Conservation (phyloP, 2,888 invertebrate species). For the Ctenicera cuprea region DNA sequence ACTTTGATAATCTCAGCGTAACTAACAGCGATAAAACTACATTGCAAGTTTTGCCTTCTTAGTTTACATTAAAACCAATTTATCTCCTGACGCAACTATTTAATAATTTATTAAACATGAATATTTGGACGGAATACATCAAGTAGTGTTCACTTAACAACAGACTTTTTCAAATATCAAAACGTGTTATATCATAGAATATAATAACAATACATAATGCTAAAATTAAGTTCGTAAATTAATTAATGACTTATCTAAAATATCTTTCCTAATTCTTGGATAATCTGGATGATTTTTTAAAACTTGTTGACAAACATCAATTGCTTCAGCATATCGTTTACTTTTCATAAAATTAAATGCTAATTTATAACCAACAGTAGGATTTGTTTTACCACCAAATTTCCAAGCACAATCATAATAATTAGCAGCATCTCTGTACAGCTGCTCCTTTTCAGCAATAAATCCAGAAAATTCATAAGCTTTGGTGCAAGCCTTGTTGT, state of each 20-base stretch:
- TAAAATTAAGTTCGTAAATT: slow-evolving; percentile 80
- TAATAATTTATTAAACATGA: background rate
- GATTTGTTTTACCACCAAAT: slow-evolving; percentile 86
- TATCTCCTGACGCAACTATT: too few relatives aligned
- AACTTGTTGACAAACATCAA: slow-evolving; percentile 92
- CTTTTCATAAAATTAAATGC: slow-evolving; percentile 94
- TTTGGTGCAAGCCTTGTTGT: slow-evolving; percentile 91
- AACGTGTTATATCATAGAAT: too few relatives aligned
- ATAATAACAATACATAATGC: background rate
- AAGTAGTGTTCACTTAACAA: too few relatives aligned
- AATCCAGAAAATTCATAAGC: slow-evolving; percentile 93
- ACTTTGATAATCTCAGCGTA: too few relatives aligned
- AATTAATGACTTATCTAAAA: slow-evolving; percentile 91
- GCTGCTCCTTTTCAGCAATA: slow-evolving; percentile 94
- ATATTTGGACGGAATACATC: background rate
- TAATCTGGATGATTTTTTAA: slow-evolving; percentile 89
- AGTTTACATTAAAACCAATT: too few relatives aligned
- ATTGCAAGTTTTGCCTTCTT: too few relatives aligned
- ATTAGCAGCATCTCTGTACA: slow-evolving; percentile 87
- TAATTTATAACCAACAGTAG: slow-evolving; percentile 93
- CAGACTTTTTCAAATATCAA: background rate
- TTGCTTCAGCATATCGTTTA: slow-evolving; percentile 92
- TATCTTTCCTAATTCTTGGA: slow-evolving; percentile 93
- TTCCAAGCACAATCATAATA: slow-evolving; percentile 93
- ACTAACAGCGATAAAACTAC: too few relatives aligned